Evolutionary conservation across 2,797 vertebrate genomes (phyloP), one percentile per base, ranked within the genome.

Genomic region (Cyclopterus lumpus): DNA sequence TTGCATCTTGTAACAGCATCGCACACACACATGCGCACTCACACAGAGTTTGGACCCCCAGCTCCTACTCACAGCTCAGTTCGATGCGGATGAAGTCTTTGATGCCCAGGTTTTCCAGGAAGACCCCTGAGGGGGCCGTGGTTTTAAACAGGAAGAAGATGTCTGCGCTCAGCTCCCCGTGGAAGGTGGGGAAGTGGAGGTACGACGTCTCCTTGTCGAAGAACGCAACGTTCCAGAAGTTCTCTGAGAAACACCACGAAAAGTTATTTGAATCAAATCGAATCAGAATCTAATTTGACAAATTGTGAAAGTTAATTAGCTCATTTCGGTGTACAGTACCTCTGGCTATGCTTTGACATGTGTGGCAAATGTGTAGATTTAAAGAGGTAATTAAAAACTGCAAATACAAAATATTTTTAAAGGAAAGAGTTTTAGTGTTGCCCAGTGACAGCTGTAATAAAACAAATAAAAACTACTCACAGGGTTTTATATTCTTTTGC

Each of bases 81-180:
- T 97, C 96, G 61, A 98, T 80, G 44, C 96, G 93, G 77, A 97
- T 96, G 91, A 97, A 97, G 88, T 97, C 96, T 88, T 94, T 96
- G 83, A 95, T 94, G 20, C 97, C 97, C 71, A 97, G 89, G 77
- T 97, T 97, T 93, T 98, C 97, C 93, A 98, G 88, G 88, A 98
- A 96, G 3, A 98, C 95, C 4, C 97, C 97, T 0, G 96, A 96
- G 1, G 93, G 49, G 0, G 94, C 93, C 0, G 93, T 95, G 20
- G 97, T 98, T 88, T 98, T 98, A 83, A 98, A 98, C 89, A 97
- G 96, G 91, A 98, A 97, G 77, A 96, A 96, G 91, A 98, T 94
- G 72, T 98, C 97, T 0, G 92, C 92, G 2, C 96, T 97, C 91
- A 97, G 95, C 87, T 97, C 96, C 0, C 93, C 95, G 0, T 97